These are phyloP conservation scores for Lutraria lutraria DNA, from an alignment of 2,888 invertebrate species.

Conservation along the genomic window DNA sequence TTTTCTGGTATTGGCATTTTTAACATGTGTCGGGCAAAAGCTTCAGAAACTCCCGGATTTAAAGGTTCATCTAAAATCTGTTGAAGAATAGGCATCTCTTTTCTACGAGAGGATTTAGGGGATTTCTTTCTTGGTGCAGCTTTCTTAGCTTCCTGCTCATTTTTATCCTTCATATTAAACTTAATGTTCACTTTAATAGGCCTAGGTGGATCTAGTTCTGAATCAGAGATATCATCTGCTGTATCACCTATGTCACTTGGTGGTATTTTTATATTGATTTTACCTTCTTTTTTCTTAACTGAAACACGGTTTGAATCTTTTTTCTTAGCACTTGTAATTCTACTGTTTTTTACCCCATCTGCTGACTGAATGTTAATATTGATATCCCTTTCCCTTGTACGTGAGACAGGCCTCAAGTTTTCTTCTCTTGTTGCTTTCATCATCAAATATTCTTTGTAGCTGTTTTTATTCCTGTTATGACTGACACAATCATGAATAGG, in stretches of 20 bases:
- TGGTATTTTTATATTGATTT: slow-evolving; percentile 54
- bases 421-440: slow-evolving; percentile 24
- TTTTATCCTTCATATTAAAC: slow-evolving; percentile 56
- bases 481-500: slow-evolving; percentile 62
- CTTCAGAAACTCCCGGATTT: slow-evolving; percentile 62
- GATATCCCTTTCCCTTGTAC: slow-evolving; percentile 36
- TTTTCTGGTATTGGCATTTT: slow-evolving; percentile 50
- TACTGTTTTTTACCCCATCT: slow-evolving; percentile 48
- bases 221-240: slow-evolving; percentile 72
- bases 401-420: slow-evolving; percentile 1
- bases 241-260: slow-evolving; percentile 55
- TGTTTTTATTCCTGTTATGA: slow-evolving; percentile 21
- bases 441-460: slow-evolving; percentile 18
- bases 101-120: neutral
- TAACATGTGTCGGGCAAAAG: slow-evolving; percentile 61
- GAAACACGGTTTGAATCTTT: slow-evolving; percentile 37
- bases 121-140: slow-evolving; percentile 20
- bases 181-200: slow-evolving; percentile 66
- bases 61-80: slow-evolving; percentile 44
- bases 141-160: neutral
- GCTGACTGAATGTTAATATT: slow-evolving; percentile 60
- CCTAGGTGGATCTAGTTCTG: slow-evolving; percentile 67
- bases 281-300: slow-evolving; percentile 39
- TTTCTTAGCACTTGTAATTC: slow-evolving; percentile 45
- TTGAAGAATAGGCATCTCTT: slow-evolving; percentile 32